Conservation (phyloP, 2,797 vertebrate species). For the Calcarius lapponicus region DNA sequence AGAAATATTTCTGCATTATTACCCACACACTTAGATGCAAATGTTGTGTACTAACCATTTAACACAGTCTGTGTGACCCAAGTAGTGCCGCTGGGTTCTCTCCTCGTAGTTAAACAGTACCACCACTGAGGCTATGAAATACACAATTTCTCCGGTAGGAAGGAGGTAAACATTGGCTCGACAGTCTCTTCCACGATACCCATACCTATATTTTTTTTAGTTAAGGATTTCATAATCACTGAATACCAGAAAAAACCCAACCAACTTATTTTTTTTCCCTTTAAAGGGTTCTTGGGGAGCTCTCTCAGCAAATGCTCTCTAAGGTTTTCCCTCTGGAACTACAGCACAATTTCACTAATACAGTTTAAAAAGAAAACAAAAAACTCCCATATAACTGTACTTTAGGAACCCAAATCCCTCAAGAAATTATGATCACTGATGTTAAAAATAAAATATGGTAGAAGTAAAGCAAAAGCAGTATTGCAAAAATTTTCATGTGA, state of each 20-base stretch:
- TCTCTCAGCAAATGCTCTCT: neutral
- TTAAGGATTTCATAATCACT: slow-evolving; percentile 66
- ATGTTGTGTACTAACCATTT: slow-evolving; percentile 87
- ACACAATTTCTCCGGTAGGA: slow-evolving; percentile 95
- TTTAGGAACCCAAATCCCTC: neutral
- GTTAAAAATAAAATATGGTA: neutral
- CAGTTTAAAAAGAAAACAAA: neutral
- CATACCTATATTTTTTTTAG: slow-evolving; percentile 80
- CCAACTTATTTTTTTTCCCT: fast-evolving
- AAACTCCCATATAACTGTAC: neutral
- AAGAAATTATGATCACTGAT: neutral
- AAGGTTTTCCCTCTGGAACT: neutral
- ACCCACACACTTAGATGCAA: neutral
- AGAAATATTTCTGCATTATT: neutral
- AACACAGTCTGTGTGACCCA: slow-evolving; percentile 96
- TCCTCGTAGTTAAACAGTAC: slow-evolving; percentile 96
- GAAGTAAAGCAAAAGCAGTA: neutral
- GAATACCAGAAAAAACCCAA: neutral
- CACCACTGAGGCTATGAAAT: slow-evolving; percentile 95
- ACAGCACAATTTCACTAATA: neutral
- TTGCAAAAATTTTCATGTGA: neutral
- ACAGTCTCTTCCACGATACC: slow-evolving; percentile 95
- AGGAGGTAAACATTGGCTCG: slow-evolving; percentile 95
- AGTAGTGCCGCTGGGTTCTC: slow-evolving; percentile 92
- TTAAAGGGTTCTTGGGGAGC: neutral